These are phyloP conservation scores for Melanotaenia duboulayi DNA, from an alignment of 2,113 vertebrate genomes.

Conservation along the genomic window DNA sequence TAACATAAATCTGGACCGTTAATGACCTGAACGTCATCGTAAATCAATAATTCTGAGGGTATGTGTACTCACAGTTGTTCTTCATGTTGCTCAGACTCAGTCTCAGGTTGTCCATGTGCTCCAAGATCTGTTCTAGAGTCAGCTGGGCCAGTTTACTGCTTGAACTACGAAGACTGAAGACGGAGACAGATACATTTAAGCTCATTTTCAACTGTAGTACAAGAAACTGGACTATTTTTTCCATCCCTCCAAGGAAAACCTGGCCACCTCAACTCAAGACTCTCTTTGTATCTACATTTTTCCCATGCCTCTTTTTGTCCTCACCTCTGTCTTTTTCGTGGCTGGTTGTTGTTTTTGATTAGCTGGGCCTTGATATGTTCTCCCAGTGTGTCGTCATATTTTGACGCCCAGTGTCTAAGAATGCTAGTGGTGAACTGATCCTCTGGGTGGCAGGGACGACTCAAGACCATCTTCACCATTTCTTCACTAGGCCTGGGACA, in stretches of 20 bases:
- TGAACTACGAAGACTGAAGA: conserved; percentile 89
- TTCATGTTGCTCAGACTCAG: conserved; percentile 93
- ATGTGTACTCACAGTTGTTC: conserved; percentile 79
- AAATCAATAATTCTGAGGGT: no score
- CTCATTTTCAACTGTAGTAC: neutral
- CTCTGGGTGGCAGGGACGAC: conserved; percentile 91
- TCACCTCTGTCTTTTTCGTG: conserved; percentile 93
- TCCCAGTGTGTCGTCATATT: conserved; percentile 90
- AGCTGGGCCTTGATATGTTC: conserved; percentile 96
- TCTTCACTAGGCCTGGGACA: conserved; percentile 91
- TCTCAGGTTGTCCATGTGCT: conserved; percentile 92
- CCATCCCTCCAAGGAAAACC: neutral
- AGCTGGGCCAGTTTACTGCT: conserved; percentile 97
- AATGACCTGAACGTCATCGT: neutral
- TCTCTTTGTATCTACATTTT: neutral
- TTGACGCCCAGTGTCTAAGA: conserved; percentile 94
- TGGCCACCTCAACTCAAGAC: neutral
- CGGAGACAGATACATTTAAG: neutral
- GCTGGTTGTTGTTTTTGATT: conserved; percentile 98
- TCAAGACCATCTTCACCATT: conserved; percentile 99
- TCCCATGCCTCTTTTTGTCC: neutral
- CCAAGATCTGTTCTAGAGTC: conserved; percentile 95
- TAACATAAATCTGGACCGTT: conserved; percentile 50
- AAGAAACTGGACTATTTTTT: neutral
- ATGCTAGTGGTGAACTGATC: conserved; percentile 98